These are phyloP conservation scores for Agrotis segetum DNA, from an alignment of 2,888 invertebrate genomes.

Conservation along the genomic window DNA sequence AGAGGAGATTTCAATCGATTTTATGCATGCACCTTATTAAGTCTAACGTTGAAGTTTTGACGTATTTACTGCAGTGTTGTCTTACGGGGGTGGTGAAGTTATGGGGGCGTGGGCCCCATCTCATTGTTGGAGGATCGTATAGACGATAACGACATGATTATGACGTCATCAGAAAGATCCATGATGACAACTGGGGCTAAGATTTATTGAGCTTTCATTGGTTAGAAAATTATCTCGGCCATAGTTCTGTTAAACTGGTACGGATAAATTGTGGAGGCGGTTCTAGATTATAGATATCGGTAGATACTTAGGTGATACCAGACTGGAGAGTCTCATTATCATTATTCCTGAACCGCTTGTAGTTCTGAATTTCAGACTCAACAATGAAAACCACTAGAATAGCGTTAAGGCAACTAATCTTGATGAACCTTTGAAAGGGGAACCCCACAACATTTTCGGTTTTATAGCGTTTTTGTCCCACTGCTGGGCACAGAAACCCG, in stretches of 20 bases:
- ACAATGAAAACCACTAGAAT: no score
- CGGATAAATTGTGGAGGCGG: neutral
- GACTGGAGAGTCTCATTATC: no score
- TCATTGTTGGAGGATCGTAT: slow-evolving; percentile 61
- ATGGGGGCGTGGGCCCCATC: slow-evolving; percentile 64
- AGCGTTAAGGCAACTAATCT: no score
- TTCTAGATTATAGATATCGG: no score
- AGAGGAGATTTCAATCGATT: slow-evolving; percentile 55
- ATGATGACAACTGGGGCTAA: slow-evolving; percentile 42
- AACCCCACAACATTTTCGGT: no score
- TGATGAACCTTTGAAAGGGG: no score
- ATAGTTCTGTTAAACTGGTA: neutral
- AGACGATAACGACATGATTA: slow-evolving; percentile 54
- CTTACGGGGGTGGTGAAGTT: slow-evolving; percentile 66
- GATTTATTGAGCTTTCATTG: slow-evolving; percentile 46
- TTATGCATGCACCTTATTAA: slow-evolving; percentile 68
- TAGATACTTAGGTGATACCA: no score
- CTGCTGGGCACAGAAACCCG: no score
- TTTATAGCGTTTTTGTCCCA: no score
- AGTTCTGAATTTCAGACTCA: no score
- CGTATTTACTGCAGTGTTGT: slow-evolving; percentile 63
- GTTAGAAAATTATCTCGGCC: slow-evolving; percentile 3
- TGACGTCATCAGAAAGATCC: slow-evolving; percentile 54
- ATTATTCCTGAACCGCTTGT: no score
- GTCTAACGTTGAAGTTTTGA: slow-evolving; percentile 67